phyloP scores from a whole-genome alignment of 1,140 invertebrate genomes.

The Conus ventricosus region DNA sequence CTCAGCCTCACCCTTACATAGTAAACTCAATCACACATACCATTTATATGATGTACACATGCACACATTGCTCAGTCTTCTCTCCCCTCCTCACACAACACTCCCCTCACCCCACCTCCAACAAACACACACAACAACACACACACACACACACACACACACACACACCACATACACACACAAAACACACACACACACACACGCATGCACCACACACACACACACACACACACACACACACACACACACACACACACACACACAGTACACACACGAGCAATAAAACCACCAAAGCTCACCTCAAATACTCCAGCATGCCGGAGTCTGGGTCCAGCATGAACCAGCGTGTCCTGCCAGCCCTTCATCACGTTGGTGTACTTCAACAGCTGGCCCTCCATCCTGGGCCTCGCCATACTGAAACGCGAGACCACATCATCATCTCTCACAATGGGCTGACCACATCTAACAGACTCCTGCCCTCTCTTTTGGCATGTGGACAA shows the following conservation, averaged over 20 bases:
- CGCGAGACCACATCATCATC: neutral
- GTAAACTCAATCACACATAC: no score
- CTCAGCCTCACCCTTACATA: no score
- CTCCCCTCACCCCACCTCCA: no score
- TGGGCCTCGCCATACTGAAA: neutral
- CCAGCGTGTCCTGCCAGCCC: constrained; percentile 96
- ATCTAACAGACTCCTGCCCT: neutral
- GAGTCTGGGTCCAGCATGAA: constrained; percentile 94
- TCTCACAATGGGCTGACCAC: neutral
- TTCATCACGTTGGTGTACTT: constrained; percentile 99
- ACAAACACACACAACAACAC: no score
- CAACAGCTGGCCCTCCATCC: constrained; percentile 87
- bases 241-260: neutral
- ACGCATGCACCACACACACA: no score
- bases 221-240: constrained; percentile 4
- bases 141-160: no score
- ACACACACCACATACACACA: no score
- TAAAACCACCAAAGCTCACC: constrained; percentile 71
- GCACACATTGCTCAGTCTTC: no score
- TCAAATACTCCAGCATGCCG: constrained; percentile 95
- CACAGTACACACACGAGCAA: neutral
- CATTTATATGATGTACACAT: no score
- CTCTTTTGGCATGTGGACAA: neutral
- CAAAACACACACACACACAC: no score
- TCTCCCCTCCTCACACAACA: no score